Percentiles rank a stretch among this genome's conserved stretches.
Conservation (phyloP, 2,888 invertebrate genomes). For the Pachycephus smyrnensis region DNA sequence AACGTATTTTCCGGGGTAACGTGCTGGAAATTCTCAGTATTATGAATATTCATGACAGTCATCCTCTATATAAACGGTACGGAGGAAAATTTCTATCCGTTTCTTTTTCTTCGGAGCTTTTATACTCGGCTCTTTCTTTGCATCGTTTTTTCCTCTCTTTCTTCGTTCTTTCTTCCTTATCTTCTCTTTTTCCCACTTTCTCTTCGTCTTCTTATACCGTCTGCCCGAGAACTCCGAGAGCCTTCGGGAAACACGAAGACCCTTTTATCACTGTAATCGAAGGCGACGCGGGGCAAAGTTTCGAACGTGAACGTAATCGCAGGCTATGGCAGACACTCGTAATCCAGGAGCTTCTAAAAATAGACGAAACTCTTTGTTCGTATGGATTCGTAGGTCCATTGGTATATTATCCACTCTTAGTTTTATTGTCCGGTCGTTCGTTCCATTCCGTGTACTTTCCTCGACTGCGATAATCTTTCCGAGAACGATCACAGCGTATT, state of each 20-base stretch:
- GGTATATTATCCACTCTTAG: not conserved
- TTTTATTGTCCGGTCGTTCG: not conserved
- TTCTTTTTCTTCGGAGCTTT: not conserved
- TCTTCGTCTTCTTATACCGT: not conserved
- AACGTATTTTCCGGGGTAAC: conserved; percentile 18
- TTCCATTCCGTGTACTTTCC: not conserved
- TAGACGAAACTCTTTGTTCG: not conserved
- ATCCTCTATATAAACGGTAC: not conserved
- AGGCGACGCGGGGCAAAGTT: not conserved
- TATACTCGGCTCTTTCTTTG: not conserved
- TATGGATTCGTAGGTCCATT: not conserved
- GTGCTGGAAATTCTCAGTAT: conserved; percentile 13
- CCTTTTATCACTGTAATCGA: not conserved
- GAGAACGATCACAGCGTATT: not conserved
- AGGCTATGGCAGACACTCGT: not conserved
- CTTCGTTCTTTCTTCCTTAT: not conserved
- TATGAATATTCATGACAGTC: conserved; percentile 21
- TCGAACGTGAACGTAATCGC: not conserved
- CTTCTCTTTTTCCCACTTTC: not conserved
- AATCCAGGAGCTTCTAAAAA: not conserved
- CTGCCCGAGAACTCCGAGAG: not conserved
- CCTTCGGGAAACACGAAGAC: not conserved
- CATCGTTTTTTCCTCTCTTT: not conserved
- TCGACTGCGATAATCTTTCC: not conserved
- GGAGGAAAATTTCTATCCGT: not conserved